phyloP scores from a whole-genome alignment of 2,888 invertebrate genomes.

The Ommatoiulus sabulosus region DNA sequence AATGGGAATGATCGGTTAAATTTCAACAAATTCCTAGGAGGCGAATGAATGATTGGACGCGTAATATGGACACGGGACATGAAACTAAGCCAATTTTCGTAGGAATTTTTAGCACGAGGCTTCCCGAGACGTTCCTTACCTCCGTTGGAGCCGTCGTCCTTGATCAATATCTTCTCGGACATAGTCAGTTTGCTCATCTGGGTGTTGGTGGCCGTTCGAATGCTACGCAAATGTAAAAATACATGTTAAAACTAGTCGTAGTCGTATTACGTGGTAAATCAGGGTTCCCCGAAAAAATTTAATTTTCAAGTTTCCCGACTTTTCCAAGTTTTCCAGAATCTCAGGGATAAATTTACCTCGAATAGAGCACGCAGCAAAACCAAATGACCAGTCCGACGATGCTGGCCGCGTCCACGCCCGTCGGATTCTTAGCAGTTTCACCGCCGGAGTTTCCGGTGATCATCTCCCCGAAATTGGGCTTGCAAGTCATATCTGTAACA shows the following conservation, averaged over 20 bases:
- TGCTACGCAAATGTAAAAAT: constrained; percentile 69
- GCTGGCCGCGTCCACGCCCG: constrained; percentile 86
- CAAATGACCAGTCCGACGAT: constrained; percentile 93
- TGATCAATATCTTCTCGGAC: constrained; percentile 81
- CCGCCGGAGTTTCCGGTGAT: constrained; percentile 64
- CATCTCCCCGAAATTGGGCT: constrained; percentile 77
- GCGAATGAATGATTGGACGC: no score
- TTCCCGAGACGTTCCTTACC: no score
- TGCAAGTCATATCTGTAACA: constrained; percentile 77
- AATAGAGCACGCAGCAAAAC: constrained; percentile 95
- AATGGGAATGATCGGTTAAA: no score
- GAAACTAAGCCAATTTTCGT: no score
- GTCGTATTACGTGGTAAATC: no score
- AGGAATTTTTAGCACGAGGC: no score
- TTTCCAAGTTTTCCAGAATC: no score
- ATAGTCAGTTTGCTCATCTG: constrained; percentile 86
- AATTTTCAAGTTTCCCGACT: no score
- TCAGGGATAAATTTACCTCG: constrained; percentile 72
- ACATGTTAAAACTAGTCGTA: no score
- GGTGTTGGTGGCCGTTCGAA: constrained; percentile 92
- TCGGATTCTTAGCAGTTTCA: constrained; percentile 64
- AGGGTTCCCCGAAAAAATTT: no score
- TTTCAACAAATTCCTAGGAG: no score
- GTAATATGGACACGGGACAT: no score
- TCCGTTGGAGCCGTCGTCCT: constrained; percentile 70